Conservation (phyloP, 2,888 invertebrate species). For the Brachynemurus nebulosus region DNA sequence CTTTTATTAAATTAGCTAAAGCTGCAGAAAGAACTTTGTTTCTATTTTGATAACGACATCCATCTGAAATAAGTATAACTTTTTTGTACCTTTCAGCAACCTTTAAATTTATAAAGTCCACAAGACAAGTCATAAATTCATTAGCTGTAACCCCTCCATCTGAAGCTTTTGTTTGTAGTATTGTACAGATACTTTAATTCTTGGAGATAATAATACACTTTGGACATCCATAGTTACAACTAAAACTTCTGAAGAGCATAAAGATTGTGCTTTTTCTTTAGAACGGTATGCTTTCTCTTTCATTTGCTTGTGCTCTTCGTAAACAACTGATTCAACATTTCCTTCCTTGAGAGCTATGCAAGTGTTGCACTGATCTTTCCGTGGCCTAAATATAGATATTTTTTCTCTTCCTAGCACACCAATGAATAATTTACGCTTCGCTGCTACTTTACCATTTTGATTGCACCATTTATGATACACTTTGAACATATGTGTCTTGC, state of each 20-base stretch:
- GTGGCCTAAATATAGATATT: slow-evolving; percentile 17
- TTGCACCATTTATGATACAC: neutral
- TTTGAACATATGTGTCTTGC: neutral
- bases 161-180: slow-evolving; percentile 23
- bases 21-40: slow-evolving; percentile 11
- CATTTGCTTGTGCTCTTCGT: neutral
- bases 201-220: slow-evolving; percentile 13
- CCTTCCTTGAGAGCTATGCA: slow-evolving; percentile 16
- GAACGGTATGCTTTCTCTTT: neutral
- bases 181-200: slow-evolving; percentile 19
- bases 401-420: slow-evolving; percentile 14
- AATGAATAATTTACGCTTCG: slow-evolving; percentile 7
- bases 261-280: too few species aligned
- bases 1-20: neutral
- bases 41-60: slow-evolving; percentile 13
- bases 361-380: slow-evolving; percentile 16
- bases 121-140: slow-evolving; percentile 16
- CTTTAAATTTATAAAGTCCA: slow-evolving; percentile 10
- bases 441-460: neutral
- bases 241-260: too few species aligned
- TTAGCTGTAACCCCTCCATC: slow-evolving; percentile 15
- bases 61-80: slow-evolving; percentile 13
- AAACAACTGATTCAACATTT: slow-evolving; percentile 14
- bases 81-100: slow-evolving; percentile 7
- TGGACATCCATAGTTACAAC: slow-evolving; percentile 9